A percentile compares a stretch with the other conserved stretches of the same genome.
Evolutionary conservation across 2,113 vertebrate species (phyloP).

Genomic region (Chitala chitala): DNA sequence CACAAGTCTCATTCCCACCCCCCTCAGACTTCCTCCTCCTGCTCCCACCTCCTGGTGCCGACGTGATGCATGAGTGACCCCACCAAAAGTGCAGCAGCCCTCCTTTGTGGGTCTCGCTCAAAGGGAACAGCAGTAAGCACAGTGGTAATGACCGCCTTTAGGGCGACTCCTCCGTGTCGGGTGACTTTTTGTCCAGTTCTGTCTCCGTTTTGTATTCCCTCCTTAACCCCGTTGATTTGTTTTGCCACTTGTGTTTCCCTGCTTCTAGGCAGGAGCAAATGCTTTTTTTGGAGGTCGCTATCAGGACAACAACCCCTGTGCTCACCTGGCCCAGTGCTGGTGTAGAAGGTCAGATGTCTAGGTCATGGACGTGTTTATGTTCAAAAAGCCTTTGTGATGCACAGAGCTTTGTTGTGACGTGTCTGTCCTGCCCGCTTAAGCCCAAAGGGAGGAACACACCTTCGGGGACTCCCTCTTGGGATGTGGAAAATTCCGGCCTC

Average conservation of each 20-base stretch:
- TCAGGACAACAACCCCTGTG: too few relatives aligned
- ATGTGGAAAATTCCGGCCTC: background rate
- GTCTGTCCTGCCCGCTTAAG: background rate
- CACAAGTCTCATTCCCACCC: background rate
- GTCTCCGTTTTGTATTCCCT: background rate
- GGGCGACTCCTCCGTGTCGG: background rate
- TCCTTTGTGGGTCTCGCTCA: slow-evolving; percentile 32
- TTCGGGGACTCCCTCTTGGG: background rate
- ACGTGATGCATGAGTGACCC: background rate
- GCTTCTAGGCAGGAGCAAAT: too few relatives aligned
- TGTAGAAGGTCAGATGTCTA: background rate
- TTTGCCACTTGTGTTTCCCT: too few relatives aligned
- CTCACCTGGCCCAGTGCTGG: too few relatives aligned
- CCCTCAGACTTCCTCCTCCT: background rate
- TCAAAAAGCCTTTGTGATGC: background rate
- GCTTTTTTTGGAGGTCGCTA: too few relatives aligned
- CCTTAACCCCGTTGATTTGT: background rate
- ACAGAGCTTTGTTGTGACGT: background rate
- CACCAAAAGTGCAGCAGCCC: slow-evolving; percentile 32
- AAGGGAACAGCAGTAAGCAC: background rate
- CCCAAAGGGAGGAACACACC: background rate
- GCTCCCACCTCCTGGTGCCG: slow-evolving; percentile 11
- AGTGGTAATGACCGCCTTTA: slow-evolving; percentile 34
- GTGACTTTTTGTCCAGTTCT: background rate
- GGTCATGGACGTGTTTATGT: background rate